Conservation (phyloP, 2,888 invertebrate genomes). For the Pandemis heparana region DNA sequence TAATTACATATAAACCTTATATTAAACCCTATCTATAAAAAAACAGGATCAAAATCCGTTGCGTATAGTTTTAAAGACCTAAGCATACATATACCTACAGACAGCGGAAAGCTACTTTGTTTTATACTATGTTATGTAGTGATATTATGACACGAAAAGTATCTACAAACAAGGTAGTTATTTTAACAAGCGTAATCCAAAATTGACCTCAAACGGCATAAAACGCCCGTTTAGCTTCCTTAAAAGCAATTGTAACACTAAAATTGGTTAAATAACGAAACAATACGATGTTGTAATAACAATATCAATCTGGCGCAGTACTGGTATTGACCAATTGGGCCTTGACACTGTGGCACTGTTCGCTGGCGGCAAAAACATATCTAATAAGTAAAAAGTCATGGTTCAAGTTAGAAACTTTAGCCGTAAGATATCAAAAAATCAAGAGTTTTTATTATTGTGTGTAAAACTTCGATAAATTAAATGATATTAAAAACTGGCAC, state of each 20-base stretch:
- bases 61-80: too few relatives aligned
- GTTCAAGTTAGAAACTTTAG: not conserved
- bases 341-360: conserved; percentile 40
- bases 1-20: too few relatives aligned
- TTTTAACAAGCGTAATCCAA: conserved; percentile 1
- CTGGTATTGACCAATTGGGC: conserved; percentile 13
- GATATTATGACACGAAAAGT: not conserved
- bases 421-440: too few relatives aligned
- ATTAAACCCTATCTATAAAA: too few relatives aligned
- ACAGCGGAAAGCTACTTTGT: too few relatives aligned
- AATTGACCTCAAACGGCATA: not conserved
- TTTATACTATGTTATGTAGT: too few relatives aligned
- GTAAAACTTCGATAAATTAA: too few relatives aligned
- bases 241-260: conserved; percentile 18
- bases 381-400: conserved; percentile 31
- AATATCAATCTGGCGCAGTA: conserved; percentile 32
- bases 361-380: conserved; percentile 13
- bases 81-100: too few relatives aligned
- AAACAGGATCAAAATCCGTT: too few relatives aligned
- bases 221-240: conserved; percentile 21
- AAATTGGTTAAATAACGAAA: conserved; percentile 42
- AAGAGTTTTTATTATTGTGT: too few relatives aligned
- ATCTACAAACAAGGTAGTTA: not conserved
- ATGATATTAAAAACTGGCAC: too few relatives aligned
- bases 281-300: conserved; percentile 34